Conservation (phyloP, 2,888 invertebrate species). For the Drosophila mimica region DNA sequence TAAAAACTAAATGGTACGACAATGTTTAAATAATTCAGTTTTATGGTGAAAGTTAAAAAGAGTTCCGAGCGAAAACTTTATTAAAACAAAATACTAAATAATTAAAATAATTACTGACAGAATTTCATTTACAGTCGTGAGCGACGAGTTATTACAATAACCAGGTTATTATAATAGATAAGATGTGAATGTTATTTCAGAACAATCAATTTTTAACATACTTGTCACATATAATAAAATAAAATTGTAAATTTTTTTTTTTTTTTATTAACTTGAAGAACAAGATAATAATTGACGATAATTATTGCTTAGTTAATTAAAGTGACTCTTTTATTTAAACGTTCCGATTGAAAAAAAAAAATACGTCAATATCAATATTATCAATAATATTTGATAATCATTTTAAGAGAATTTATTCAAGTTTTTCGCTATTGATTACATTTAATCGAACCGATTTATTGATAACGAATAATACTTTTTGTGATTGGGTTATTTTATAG, state of each 20-base stretch:
- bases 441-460: neutral
- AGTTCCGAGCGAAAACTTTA: neutral
- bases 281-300: neutral
- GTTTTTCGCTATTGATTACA: neutral
- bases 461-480: neutral
- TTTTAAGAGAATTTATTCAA: neutral
- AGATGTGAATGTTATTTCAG: neutral
- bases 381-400: neutral
- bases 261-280: constrained; percentile 6
- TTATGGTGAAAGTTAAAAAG: neutral
- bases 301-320: neutral
- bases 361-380: neutral
- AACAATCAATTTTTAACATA: neutral
- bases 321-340: neutral
- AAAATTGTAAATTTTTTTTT: neutral
- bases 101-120: neutral
- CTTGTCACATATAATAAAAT: neutral
- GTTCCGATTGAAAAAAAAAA: too few species aligned
- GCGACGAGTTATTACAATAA: neutral
- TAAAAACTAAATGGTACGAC: neutral
- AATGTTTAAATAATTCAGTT: neutral
- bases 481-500: neutral
- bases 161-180: neutral
- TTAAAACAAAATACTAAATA: neutral
- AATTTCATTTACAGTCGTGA: neutral